Base-by-base conservation (phyloP, 1,140 invertebrate species). In the Ceratitis capitata region DNA sequence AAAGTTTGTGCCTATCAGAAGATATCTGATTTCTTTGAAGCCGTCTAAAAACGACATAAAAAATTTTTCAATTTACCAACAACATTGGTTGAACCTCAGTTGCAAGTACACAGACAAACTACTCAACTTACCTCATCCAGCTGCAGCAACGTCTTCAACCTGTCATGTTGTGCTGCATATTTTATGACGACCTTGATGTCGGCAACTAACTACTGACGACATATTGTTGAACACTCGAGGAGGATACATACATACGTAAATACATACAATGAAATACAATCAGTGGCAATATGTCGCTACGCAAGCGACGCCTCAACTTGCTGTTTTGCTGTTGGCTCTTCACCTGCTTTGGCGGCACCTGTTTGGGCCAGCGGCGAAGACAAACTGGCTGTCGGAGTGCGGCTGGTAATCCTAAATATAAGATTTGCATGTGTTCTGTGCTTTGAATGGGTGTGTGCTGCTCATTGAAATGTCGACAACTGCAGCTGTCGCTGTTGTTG, bases 121-220 rank as follows among this genome's bases (percentile, higher is more conserved):
- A n/a, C n/a, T n/a, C n/a, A n/a, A n/a, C n/a, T n/a, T 10, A 9
- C n/a, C n/a, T 64, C 29, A 64, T 26, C 23, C 23, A 26, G 58
- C 58, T n/a, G n/a, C n/a, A n/a, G n/a, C n/a, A n/a, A 61, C 58
- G 14, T 61, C 23, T 61, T 2, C 39, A 78, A 45, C 39, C 3
- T 26, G 39, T 6, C 69, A 42, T 45, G 69, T 78, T 45, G 69
- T 78, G n/a, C n/a, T 32, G 69, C 39, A 9, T 78, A 45, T 78
- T 78, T 78, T 78, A 78, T 78, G 69, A 78, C 69, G 69, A 78
- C 69, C 69, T 78, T 78, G 69, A 78, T 78, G 69, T 78, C 39
- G 69, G 69, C 69, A 23, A 26, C 35, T 45, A 45, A 47, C 39
- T 9, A 14, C 69, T 14, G 39, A 23, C 35, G 39, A 47, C 35